Evolutionary conservation across 2,113 vertebrate species (phyloP).

Genomic region (Pseudopodoces humilis): DNA sequence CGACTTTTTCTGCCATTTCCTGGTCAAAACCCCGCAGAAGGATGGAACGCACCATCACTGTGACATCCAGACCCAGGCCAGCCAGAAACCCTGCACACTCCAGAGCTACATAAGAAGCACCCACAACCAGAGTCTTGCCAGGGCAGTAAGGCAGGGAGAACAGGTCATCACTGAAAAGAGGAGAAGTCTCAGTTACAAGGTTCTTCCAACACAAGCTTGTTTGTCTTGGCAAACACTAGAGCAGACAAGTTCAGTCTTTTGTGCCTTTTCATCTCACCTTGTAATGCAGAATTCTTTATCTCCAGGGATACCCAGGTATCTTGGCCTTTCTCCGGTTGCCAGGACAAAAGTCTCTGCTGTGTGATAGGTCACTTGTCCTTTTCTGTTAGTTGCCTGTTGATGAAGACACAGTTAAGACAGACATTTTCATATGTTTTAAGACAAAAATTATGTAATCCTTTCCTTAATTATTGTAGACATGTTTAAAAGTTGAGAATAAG

Average conservation of each 20-base stretch:
- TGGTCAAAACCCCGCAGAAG: conserved; percentile 94
- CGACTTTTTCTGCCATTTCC: conserved; percentile 91
- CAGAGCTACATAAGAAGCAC: conserved; percentile 92
- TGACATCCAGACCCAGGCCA: conserved; percentile 90
- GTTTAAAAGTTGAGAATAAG: neutral
- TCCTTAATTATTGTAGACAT: neutral
- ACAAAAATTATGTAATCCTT: neutral
- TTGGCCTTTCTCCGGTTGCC: conserved; percentile 92
- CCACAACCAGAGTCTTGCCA: conserved; percentile 91
- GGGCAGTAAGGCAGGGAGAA: conserved; percentile 93
- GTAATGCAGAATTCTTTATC: conserved; percentile 95
- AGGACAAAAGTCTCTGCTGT: conserved; percentile 88
- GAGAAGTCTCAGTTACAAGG: neutral
- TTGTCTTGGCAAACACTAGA: neutral
- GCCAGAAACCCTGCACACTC: conserved; percentile 96
- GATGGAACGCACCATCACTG: conserved; percentile 93
- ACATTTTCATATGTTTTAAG: neutral
- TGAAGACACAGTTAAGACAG: neutral
- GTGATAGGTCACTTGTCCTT: conserved; percentile 87
- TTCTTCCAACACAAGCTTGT: neutral
- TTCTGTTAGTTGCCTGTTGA: conserved; percentile 85
- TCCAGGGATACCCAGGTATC: conserved; percentile 88
- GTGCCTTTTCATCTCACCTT: conserved; percentile 76
- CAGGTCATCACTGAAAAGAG: conserved; percentile 87
- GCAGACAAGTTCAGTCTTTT: neutral